Conservation (phyloP, 2,113 vertebrate species). For the Dendrocopos noguchii region DNA sequence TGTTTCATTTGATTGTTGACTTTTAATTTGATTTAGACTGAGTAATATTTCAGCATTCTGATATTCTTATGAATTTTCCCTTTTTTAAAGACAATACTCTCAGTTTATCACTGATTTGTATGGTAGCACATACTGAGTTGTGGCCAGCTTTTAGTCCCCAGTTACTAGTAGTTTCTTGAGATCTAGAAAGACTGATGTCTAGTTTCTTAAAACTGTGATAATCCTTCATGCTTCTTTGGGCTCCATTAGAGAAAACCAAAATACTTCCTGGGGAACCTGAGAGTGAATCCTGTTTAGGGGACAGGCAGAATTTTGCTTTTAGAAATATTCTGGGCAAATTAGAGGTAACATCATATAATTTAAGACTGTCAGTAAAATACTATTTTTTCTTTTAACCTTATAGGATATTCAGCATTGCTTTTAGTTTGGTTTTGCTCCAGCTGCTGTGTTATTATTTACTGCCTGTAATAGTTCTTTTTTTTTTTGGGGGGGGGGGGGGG, state of each 20-base stretch:
- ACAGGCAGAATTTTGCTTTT: neutral
- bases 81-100: neutral
- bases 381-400: neutral
- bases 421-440: neutral
- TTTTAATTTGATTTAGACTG: neutral
- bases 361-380: neutral
- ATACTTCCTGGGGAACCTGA: neutral
- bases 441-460: neutral
- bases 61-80: neutral
- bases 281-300: neutral
- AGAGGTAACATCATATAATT: neutral
- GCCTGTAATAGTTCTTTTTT: neutral
- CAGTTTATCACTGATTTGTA: neutral
- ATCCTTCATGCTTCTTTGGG: neutral
- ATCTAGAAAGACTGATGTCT: neutral
- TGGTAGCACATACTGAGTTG: neutral
- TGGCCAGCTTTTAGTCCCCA: neutral
- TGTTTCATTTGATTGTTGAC: neutral
- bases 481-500: no score
- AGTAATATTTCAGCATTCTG: neutral
- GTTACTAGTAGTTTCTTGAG: neutral
- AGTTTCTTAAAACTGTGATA: neutral
- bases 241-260: neutral
- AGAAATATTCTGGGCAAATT: neutral
- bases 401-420: neutral